phyloP scores from a whole-genome alignment of 2,888 invertebrate species.

The Callinectes sapidus region DNA sequence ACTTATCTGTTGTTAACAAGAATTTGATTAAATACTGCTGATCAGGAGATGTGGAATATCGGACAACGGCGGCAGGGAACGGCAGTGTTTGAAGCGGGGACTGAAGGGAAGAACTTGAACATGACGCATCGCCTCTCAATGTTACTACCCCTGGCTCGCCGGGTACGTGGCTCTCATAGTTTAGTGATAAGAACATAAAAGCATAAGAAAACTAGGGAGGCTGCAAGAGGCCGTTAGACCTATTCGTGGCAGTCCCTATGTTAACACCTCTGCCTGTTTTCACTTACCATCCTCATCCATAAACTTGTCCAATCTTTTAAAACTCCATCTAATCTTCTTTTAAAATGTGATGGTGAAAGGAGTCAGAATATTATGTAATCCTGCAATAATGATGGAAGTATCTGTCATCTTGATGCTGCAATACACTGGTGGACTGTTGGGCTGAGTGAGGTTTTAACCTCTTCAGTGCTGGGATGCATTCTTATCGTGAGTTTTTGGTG shows the following conservation, averaged over 20 bases:
- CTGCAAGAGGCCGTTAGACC: too few relatives aligned
- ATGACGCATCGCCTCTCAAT: background rate
- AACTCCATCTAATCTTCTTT: too few relatives aligned
- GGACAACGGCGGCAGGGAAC: background rate
- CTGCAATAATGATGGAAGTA: background rate
- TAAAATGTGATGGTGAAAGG: too few relatives aligned
- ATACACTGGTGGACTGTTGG: background rate
- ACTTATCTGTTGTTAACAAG: background rate
- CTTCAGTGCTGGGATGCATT: too few relatives aligned
- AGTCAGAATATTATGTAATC: background rate
- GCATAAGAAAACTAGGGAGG: too few relatives aligned
- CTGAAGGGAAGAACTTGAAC: background rate
- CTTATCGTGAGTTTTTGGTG: too few relatives aligned
- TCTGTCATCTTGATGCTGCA: background rate
- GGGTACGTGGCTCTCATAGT: background rate
- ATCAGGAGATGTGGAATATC: background rate
- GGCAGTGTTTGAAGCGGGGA: background rate
- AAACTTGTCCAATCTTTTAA: too few relatives aligned
- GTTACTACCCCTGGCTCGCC: background rate
- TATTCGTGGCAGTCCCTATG: too few relatives aligned
- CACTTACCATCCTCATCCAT: too few relatives aligned
- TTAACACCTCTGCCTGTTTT: too few relatives aligned
- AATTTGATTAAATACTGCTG: background rate
- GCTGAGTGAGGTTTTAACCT: too few relatives aligned
- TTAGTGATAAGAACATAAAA: too few relatives aligned